These are phyloP conservation scores for Lepilemur septentrionalis DNA, from an alignment of 2,797 vertebrate species.

Conservation along the genomic window DNA sequence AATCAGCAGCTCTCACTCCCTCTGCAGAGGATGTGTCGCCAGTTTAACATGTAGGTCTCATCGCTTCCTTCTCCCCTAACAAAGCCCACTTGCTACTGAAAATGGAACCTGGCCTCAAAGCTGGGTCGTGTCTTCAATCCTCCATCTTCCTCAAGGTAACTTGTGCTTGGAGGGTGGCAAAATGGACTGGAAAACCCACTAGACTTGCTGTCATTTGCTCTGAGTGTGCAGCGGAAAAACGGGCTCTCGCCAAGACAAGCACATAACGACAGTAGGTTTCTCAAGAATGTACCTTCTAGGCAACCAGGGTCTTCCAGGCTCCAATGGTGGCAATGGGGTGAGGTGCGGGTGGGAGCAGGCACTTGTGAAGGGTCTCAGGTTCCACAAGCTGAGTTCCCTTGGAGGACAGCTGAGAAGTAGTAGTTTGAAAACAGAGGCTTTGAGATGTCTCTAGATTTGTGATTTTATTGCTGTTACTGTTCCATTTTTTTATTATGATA, in stretches of 20 bases:
- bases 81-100: background rate
- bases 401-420: background rate
- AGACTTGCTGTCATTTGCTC: background rate
- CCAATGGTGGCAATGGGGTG: background rate
- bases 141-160: background rate
- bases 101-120: background rate
- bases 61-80: background rate
- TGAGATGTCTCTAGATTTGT: background rate
- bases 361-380: background rate
- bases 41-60: background rate
- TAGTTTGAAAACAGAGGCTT: background rate
- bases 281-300: background rate
- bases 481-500: background rate
- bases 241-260: too few species aligned
- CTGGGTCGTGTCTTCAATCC: background rate
- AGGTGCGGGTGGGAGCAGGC: fast-evolving
- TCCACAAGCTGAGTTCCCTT: background rate
- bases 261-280: background rate
- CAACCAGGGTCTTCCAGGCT: background rate
- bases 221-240: fast-evolving
- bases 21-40: background rate
- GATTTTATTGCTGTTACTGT: background rate
- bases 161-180: background rate
- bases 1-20: background rate
- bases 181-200: background rate